Base-by-base conservation (phyloP, 2,797 vertebrate genomes). In the Sternarchorhynchus goeldii region DNA sequence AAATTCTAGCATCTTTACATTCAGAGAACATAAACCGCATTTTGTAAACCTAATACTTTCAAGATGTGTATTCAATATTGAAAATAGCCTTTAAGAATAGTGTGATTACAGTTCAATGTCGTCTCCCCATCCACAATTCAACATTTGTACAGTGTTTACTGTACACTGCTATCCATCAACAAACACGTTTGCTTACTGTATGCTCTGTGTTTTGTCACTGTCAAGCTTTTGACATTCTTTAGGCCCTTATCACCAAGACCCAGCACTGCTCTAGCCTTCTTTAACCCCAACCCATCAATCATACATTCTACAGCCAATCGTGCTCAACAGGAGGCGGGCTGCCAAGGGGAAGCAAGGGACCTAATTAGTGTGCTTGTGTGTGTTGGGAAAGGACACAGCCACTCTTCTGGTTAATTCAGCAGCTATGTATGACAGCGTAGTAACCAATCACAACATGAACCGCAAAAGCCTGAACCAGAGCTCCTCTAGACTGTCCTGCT, bases 331-430 rank as follows among this genome's bases (percentile, higher is more conserved):
- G 75, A 63, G 53, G 17, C 2, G 6, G 53, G 73, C 79, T 89
- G 89, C 88, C 80, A 57, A 65, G 83, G 76, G 79, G 77, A 86
- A 88, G 86, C 88, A 84, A 90, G 83, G 85, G 56, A 80, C 81
- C 86, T 90, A 90, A 91, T 93, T 90, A 87, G 77, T 63, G 53
- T 79, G 25, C 73, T 72, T 72, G 36, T 82, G 67, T 31, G 63
- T 73, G 78, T 59, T 76, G 59, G 17, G 31, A 29, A 20, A n/a
- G 31, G 18, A 57, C 57, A 55, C 21, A 41, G 34, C 21, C 60
- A 45, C 14, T 36, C 29, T 78, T 50, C 50, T 29, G 64, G 55
- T 78, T 72, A 21, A 70, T 64, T 78, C 59, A 45, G 21, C 20
- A 59, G 10, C 41, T 21, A 31, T 21, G 10, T 66, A 55, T 59